phyloP scores from a whole-genome alignment of 2,797 vertebrate genomes.

The Valencia hispanica region DNA sequence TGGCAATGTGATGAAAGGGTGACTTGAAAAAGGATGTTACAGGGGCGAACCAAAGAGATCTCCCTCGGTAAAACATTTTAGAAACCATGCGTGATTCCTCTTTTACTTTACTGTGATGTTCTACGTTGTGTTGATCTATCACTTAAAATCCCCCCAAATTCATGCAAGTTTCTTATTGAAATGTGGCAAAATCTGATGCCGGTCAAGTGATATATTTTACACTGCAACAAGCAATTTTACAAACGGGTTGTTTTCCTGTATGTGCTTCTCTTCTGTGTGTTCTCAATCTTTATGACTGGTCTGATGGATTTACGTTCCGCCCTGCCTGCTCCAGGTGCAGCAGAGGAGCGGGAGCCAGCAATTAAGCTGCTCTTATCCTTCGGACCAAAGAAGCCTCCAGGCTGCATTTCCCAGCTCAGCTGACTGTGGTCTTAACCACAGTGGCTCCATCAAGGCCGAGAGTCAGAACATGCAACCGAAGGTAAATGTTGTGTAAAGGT shows the following conservation, averaged over 20 bases:
- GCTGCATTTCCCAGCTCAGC: conserved; percentile 71
- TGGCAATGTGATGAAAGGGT: neutral
- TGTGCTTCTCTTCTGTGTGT: neutral
- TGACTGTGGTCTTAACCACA: conserved; percentile 71
- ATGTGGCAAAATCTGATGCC: neutral
- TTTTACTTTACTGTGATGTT: neutral
- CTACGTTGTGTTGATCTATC: neutral
- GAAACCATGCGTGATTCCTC: neutral
- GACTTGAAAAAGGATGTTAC: neutral
- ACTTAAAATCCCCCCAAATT: neutral
- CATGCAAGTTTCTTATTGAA: neutral
- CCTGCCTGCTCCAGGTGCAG: conserved; percentile 60
- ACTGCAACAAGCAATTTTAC: neutral
- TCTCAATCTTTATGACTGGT: neutral
- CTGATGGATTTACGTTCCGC: neutral
- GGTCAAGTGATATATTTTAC: neutral
- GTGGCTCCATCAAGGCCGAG: conserved; percentile 71
- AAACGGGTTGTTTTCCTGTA: neutral
- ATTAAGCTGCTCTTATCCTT: conserved; percentile 69
- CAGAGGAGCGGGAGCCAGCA: conserved; percentile 67
- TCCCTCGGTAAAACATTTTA: neutral
- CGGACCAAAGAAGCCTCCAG: conserved; percentile 78
- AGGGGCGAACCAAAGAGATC: neutral
- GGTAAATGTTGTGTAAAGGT: conserved; percentile 52
- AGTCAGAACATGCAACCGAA: conserved; percentile 76